These are phyloP conservation scores for Oligia strigilis DNA, from an alignment of 2,888 invertebrate genomes.

Conservation along the genomic window DNA sequence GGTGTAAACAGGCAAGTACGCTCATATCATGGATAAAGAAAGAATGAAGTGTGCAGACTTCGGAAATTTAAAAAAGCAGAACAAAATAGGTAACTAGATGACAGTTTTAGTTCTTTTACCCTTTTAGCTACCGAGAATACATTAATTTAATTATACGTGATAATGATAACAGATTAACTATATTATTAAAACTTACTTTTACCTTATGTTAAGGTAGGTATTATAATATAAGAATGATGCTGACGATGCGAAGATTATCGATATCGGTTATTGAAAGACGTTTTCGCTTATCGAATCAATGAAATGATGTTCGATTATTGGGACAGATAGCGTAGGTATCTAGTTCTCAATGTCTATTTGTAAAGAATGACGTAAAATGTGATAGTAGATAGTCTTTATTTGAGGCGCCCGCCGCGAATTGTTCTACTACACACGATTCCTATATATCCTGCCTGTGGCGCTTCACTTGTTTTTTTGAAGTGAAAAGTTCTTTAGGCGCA, in stretches of 20 bases:
- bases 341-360: constrained; percentile 25
- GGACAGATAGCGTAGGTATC: constrained; percentile 6
- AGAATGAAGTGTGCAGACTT: not conserved
- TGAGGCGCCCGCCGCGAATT: constrained; percentile 14
- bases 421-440: constrained; percentile 20
- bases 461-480: not conserved
- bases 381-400: constrained; percentile 28
- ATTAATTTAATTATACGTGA: not conserved
- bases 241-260: constrained; percentile 22
- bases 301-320: constrained; percentile 33
- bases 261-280: constrained; percentile 31
- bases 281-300: constrained; percentile 32
- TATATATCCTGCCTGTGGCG: not conserved
- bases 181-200: not conserved
- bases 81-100: not conserved
- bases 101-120: not conserved
- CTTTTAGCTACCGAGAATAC: not conserved
- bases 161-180: not conserved
- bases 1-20: constrained; percentile 20
- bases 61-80: constrained; percentile 6
- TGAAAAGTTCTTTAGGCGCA: not conserved
- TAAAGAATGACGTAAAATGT: constrained; percentile 35
- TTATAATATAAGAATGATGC: too few species aligned
- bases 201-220: not conserved
- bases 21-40: not conserved